Evolutionary conservation across 2,888 invertebrate species (phyloP), one percentile per base, ranked within the genome.

Genomic region (Papilio gigon): DNA sequence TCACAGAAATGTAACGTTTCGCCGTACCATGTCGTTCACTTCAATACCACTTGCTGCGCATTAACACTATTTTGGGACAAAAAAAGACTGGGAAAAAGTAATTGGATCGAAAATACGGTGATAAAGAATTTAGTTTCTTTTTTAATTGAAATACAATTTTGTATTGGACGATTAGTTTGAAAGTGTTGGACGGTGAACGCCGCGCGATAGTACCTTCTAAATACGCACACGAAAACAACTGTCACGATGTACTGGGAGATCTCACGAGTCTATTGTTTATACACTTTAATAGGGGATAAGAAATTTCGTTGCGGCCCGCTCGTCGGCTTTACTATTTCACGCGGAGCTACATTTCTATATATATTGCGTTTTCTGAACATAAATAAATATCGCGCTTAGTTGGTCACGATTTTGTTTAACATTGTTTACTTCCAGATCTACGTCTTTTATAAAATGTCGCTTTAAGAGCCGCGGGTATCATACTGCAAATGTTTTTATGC

Each of bases 181-280:
- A 44, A 9, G 40, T 53, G 20, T 25, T 20, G 30, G 17, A 37
- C 30, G 27, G 53, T 61, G 61, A 59, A 42, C 67, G 61, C 61
- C 20, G 40, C 58, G 25, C 58, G 56, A 42, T 42, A 12, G 25
- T 42, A n/a, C 35, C n/a, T n/a, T n/a, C n/a, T 30, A 76, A 78
- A 79, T 76, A 78, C 80, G 75, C 79, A 80, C 77, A 77, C 77
- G 76, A 77, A 63, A 67, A 56, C 56, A 42, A 58, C 63, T 58
- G 68, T 58, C 77, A 76, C 79, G 83, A 84, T 82, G 81, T 78
- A 53, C 53, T 30, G n/a, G 17, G 17, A 83, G 82, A 84, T 90
- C 89, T 88, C 90, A 90, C 89, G 89, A 85, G 77, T 82, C 86
- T 82, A 88, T 89, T 90, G 90, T 90, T 84, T 86, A 82, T 81